Base-by-base conservation (phyloP, 2,797 vertebrate genomes). In the Tangara arthus region DNA sequence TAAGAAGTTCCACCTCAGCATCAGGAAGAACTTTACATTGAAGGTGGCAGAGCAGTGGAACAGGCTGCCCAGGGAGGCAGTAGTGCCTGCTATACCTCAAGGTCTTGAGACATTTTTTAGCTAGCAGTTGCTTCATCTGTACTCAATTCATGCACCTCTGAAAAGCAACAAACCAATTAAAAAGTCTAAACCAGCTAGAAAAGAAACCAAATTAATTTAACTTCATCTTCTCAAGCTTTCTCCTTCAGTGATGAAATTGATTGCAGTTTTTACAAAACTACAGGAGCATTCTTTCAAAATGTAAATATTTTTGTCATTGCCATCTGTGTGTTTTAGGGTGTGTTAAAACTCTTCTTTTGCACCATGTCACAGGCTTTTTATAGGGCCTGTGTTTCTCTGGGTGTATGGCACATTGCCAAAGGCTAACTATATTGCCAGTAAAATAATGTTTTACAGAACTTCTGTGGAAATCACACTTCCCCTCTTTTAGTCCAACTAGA, bases 381-480 rank as follows among this genome's bases (percentile, higher is more conserved):
- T 72, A 47, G 70, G 55, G 35, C 30, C 39, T 2, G 0, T 69
- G 84, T 89, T 92, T 80, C 84, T 77, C 56, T 71, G 69, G 18
- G 18, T 68, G 23, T 41, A 23, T 93, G 89, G 72, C 90, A 65
- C n/a, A 11, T 87, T 0, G 61, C 90, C 92, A 93, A 34, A 61
- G 77, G 66, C 65, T 64, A 71, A 61, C 65, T 91, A 23, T 71
- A 81, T 65, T 89, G 84, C 75, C 42, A 59, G 50, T 94, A 87
- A 93, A 95, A 76, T 18, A 77, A 64, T 53, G 24, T 53, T 89
- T 94, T 87, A 71, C 49, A 41, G 85, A 92, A 94, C 59, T 93
- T 91, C 6, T 52, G 75, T 83, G 73, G 73, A 90, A 96, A 79
- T 78, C 8, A 15, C 63, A 46, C 44, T 83, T 90, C 55, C 50